A percentile compares a stretch with the other conserved stretches of the same genome.
Conservation (phyloP, 2,888 invertebrate genomes). For the Rutpela maculata region DNA sequence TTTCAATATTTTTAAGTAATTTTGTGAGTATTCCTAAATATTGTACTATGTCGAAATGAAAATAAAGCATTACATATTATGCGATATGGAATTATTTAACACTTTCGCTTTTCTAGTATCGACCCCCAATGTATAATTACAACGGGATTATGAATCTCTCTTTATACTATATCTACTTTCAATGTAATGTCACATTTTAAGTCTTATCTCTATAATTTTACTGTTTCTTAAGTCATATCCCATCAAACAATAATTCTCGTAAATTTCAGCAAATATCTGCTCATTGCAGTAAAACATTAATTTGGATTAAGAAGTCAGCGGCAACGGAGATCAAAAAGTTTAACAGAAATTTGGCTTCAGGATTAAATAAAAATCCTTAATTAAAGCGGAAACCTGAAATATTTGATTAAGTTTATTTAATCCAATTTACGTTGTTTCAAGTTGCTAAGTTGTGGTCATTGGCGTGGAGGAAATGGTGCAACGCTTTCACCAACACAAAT, state of each 20-base stretch:
- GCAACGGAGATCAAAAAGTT: constrained; percentile 55
- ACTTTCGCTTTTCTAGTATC: too few species aligned
- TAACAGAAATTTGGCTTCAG: constrained; percentile 55
- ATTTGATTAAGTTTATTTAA: constrained; percentile 55
- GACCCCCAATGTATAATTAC: too few species aligned
- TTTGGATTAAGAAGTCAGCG: constrained; percentile 55
- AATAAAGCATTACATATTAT: too few species aligned
- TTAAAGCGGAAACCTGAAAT: constrained; percentile 55
- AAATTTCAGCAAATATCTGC: not conserved
- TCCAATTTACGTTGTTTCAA: constrained; percentile 50
- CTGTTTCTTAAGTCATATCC: not conserved
- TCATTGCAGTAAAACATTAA: constrained; percentile 48
- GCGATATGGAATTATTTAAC: too few species aligned
- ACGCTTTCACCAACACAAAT: not conserved
- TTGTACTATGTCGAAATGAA: too few species aligned
- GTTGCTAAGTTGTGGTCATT: constrained; percentile 18
- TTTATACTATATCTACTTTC: too few species aligned
- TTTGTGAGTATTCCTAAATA: too few species aligned
- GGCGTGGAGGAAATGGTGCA: constrained; percentile 4
- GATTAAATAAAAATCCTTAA: constrained; percentile 53
- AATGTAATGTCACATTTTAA: too few species aligned
- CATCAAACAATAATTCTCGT: not conserved
- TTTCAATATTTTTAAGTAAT: too few species aligned
- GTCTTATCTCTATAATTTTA: too few species aligned
- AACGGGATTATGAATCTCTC: too few species aligned